Evolutionary conservation across 2,888 invertebrate species (phyloP).

Genomic region (Coremacera marginata): DNA sequence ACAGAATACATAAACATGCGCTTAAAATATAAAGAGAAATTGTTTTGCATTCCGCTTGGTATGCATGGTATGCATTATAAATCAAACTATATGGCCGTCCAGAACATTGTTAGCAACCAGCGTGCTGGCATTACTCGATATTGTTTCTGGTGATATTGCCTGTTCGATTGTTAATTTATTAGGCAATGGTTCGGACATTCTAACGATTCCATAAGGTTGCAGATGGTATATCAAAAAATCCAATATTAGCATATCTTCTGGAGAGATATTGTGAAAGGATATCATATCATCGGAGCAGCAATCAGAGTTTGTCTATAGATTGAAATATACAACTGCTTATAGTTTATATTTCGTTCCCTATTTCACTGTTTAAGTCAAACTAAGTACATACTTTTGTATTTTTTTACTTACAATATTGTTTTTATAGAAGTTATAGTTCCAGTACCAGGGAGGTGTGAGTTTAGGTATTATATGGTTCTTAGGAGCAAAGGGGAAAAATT

Average conservation of each 20-base stretch:
- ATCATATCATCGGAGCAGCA: slow-evolving; percentile 96
- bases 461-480: slow-evolving; percentile 88
- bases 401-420: slow-evolving; percentile 75
- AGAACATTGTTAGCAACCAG: too few species aligned
- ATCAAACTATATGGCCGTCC: too few species aligned
- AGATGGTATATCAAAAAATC: slow-evolving; percentile 97
- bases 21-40: too few species aligned
- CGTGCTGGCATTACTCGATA: too few species aligned
- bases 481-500: slow-evolving; percentile 97
- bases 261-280: slow-evolving; percentile 93
- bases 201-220: slow-evolving; percentile 78
- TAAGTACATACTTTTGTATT: too few species aligned
- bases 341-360: too few species aligned
- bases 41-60: too few species aligned
- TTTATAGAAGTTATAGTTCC: slow-evolving; percentile 94
- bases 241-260: slow-evolving; percentile 94
- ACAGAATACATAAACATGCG: too few species aligned
- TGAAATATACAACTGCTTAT: too few species aligned
- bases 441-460: slow-evolving; percentile 92
- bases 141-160: slow-evolving; percentile 47
- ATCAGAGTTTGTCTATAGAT: slow-evolving; percentile 47
- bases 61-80: too few species aligned
- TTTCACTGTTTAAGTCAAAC: too few species aligned
- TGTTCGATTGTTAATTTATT: slow-evolving; percentile 57
- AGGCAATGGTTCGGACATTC: slow-evolving; percentile 59